Evolutionary conservation across 2,797 vertebrate genomes (phyloP), one percentile per base, ranked within the genome.

Genomic region (Ibycter americanus): DNA sequence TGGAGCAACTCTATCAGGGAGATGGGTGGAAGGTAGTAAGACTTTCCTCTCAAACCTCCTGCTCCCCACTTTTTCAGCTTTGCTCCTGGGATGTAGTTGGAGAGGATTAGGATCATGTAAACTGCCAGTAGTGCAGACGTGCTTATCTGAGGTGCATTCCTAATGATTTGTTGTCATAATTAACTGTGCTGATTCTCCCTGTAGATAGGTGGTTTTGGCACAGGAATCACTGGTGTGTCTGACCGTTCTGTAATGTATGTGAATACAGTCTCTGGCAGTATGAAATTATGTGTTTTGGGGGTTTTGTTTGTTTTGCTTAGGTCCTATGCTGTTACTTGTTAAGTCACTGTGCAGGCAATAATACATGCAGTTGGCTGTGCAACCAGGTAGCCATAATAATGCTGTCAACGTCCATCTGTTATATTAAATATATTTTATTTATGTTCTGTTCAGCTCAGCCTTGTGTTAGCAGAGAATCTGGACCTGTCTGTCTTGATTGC

Each of bases 101-200:
- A 76, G 66, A 91, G 20, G n/a, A 56, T 89, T 68, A 92, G 49
- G 36, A 84, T 89, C 77, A 27, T 6, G 18, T 73, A 74, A 94
- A 76, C 54, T 66, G 49, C 36, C 34, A 42, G 82, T 59, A 79
- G 49, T 12, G n/a, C 44, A 56, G 51, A 51, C 0, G 0, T 70
- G 72, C 67, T 83, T 86, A 56, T 47, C 56, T 88, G 68, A 47
- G 76, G 51, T 72, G 16, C 0, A 0, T 82, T 91, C 58, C 32
- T 94, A 82, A 87, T 83, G 83, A 95, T 90, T 91, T 88, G 79
- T 91, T 95, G 63, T 62, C 59, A 13, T 80, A 87, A 94, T 94
- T 93, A 91, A 62, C 85, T 55, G 47, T 74, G 46, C 82, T 68
- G 40, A 65, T 90, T 76, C 61, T 94, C 66, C 65, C 52, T 46